Evolutionary conservation across 2,797 vertebrate genomes (phyloP).

Genomic region (Streptopelia turtur): DNA sequence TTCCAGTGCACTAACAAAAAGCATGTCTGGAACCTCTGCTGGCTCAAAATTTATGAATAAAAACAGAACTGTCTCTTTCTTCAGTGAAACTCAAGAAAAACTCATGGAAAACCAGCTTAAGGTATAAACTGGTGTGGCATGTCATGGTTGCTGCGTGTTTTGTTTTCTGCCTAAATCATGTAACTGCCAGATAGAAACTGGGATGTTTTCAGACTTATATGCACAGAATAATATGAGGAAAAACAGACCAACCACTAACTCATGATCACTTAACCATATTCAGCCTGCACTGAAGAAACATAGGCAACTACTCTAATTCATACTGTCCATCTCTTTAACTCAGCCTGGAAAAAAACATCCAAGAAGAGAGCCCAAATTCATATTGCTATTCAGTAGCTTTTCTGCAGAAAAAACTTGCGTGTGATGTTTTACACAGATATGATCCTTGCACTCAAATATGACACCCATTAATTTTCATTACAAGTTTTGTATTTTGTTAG

Average conservation of each 20-base stretch:
- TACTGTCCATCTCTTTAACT: not conserved
- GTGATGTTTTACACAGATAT: not conserved
- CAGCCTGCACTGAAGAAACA: not conserved
- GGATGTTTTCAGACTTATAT: not conserved
- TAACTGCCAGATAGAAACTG: not conserved
- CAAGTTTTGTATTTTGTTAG: not conserved
- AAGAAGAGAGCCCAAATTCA: not conserved
- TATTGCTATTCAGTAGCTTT: not conserved
- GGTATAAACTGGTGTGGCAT: not conserved
- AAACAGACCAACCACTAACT: not conserved
- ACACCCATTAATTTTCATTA: not conserved
- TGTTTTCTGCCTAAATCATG: not conserved
- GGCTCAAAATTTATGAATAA: not conserved
- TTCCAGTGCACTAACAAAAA: not conserved
- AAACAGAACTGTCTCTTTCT: not conserved
- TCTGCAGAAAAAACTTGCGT: fast-evolving
- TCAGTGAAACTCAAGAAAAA: not conserved
- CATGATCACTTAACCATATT: not conserved
- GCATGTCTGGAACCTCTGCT: not conserved
- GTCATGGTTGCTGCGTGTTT: not conserved
- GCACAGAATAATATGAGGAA: not conserved
- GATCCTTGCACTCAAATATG: not conserved
- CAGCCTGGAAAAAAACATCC: not conserved
- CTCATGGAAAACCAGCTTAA: not conserved
- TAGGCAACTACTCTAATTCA: not conserved